A percentile compares a stretch with the other conserved stretches of the same genome.
Conservation (phyloP, 2,888 invertebrate genomes). For the Rhorus exstirpatorius region DNA sequence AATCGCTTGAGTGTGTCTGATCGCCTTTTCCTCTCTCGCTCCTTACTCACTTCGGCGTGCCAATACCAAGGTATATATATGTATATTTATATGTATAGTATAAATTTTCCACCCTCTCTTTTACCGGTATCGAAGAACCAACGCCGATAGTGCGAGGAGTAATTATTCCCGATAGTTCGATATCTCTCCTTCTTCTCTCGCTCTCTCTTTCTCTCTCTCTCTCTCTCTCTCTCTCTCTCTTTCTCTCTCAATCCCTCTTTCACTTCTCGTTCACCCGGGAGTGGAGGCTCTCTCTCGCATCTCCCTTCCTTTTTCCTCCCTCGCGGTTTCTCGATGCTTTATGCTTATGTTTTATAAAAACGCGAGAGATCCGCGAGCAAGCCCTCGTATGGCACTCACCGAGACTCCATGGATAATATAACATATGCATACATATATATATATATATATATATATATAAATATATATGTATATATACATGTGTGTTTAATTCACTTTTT, state of each 20-base stretch:
- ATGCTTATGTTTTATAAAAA: slow-evolving; percentile 78
- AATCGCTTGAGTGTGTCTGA: slow-evolving; percentile 41
- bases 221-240: slow-evolving; percentile 57
- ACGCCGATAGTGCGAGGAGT: slow-evolving; percentile 81
- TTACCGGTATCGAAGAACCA: slow-evolving; percentile 73
- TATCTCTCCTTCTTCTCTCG: slow-evolving; percentile 69
- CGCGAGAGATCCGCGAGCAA: slow-evolving; percentile 62
- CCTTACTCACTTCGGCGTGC: slow-evolving; percentile 57
- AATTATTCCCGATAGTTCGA: slow-evolving; percentile 82
- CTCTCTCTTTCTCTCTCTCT: slow-evolving; percentile 21
- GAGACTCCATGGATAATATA: not conserved
- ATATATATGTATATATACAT: not conserved
- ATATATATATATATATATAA: not conserved
- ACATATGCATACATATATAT: not conserved
- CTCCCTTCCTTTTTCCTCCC: slow-evolving; percentile 66
- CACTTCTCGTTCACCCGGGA: slow-evolving; percentile 38
- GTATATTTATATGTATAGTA: slow-evolving; percentile 2
- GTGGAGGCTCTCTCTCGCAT: slow-evolving; percentile 54
- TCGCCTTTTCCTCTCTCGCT: slow-evolving; percentile 56
- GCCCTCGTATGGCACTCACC: slow-evolving; percentile 44
- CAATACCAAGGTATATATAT: slow-evolving; percentile 39
- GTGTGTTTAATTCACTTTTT: slow-evolving; percentile 31
- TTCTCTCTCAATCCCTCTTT: slow-evolving; percentile 42
- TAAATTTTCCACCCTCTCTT: slow-evolving; percentile 68
- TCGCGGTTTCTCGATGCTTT: slow-evolving; percentile 71